Base-by-base conservation (phyloP, 2,113 vertebrate genomes). In the Hydropotes inermis region DNA sequence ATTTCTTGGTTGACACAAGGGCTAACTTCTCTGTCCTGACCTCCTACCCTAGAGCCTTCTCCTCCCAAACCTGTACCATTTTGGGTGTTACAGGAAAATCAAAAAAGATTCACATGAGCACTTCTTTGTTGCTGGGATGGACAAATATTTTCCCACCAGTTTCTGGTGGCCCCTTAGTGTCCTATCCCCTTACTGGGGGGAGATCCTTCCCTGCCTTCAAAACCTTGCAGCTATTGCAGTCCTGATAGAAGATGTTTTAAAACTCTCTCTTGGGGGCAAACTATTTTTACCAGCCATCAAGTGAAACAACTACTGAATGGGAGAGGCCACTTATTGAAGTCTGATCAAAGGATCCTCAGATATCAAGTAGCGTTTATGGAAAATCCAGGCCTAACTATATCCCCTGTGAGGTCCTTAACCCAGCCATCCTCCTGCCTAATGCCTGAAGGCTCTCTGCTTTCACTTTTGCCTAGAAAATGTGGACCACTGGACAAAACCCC, bases 361-460 rank as follows among this genome's bases (percentile, higher is more conserved):
- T 67, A 67, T 19, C 61, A 67, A n/a, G 16, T n/a, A 67, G 1
- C n/a, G 16, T 2, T 67, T 7, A 64, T 33, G 61, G 33, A 67
- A n/a, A 67, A n/a, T 67, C 30, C 7, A 67, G 33, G 7, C 16
- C 33, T 67, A 17, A n/a, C 33, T n/a, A 67, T 67, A 67, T n/a
- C 33, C 33, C 16, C 7, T 67, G 17, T 67, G 61, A 67, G 3
- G 33, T n/a, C n/a, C 33, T n/a, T 67, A 67, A 67, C 61, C 13
- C 33, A 67, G 33, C 33, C n/a, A 67, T 15, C 16, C 3, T 67
- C n/a, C 15, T 10, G 33, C 33, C 4, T 33, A n/a, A 17, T 3
- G 7, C 33, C 1, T 1, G 1, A 64, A n/a, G 33, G 16, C 16
- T 67, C 7, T 67, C 16, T 2, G 0, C 16, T 67, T n/a, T 67